Base-by-base conservation (phyloP, 2,888 invertebrate genomes). In the Candidula unifasciata region DNA sequence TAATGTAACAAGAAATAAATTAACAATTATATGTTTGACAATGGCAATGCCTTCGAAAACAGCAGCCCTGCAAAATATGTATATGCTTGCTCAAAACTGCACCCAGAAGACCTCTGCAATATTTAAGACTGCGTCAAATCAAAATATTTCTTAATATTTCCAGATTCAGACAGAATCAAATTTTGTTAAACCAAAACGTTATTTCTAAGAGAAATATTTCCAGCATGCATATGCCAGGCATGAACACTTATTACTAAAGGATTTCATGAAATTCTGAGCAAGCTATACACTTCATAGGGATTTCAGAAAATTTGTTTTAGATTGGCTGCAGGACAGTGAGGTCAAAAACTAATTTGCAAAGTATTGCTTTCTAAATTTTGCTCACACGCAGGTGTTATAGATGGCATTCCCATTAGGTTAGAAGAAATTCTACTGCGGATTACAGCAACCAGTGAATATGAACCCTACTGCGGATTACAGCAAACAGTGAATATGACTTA, bases 221-320 rank as follows among this genome's bases (percentile, higher is more conserved):
- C n/a, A n/a, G n/a, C n/a, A n/a, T n/a, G n/a, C n/a, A n/a, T n/a
- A n/a, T n/a, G n/a, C n/a, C 21, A 5, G 21, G 60, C 60, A 21
- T 13, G 24, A 60, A 60, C 10, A 54, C 54, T 74, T 74, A 54
- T 16, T 52, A 37, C 18, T 3, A 8, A 35, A 78, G 33, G 60
- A 8, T 35, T 44, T 66, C 1, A 66, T 79, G 79, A 79, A 52
- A 68, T 64, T 79, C 44, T 79, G 79, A 79, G 79, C 79, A 79
- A 18, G 27, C 57, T 44, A 52, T 27, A 68, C 64, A 44, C 8
- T n/a, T 57, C 44, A 30, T 66, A 8, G 44, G 64, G n/a, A 18
- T n/a, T 18, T 16, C 27, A 44, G 54, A 16, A 66, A 35, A 66
- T 68, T 35, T 18, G 10, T 35, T 52, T 64, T 27, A 64, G 44